Evolutionary conservation across 2,113 vertebrate species (phyloP), one percentile per base, ranked within the genome.

Genomic region (Aphyosemion australe): DNA sequence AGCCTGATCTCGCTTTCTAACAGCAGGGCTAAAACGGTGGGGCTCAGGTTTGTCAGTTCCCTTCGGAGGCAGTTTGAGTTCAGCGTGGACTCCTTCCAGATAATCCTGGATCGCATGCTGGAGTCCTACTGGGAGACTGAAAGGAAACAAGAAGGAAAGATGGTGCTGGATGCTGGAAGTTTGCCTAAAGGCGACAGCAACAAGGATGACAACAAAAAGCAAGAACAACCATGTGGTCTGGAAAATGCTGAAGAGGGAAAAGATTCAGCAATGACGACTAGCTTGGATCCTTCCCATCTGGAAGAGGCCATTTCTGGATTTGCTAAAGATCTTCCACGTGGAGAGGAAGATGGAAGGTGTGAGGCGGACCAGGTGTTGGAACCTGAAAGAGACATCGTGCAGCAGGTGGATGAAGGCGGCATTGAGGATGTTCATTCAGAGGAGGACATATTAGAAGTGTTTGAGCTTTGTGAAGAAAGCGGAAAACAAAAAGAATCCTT

Each of bases 71-170:
- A 99, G 87, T 99, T 99, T 78, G 96, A 99, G 88, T 99, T 99
- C 72, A 99, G 97, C 0, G 96, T 99, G 19, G 97, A 99, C 84
- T 99, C 97, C 47, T 99, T 99, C 88, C 97, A 99, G 68, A 97
- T 99, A 55, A 84, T 95, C 58, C 90, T 99, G 73, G 95, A 97
- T 76, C 89, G 94, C 14, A 92, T 98, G 65, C 85, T 99, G 14
- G 89, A 91, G 2, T 87, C 93, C 18, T 98, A 97, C 76, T 90
- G 88, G 70, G 90, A 93, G 42, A 71, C 84, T 1, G 93, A 95
- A 49, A 82, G 79, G 57, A 89, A 61, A 58, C 81, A 89, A 57
- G 68, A 59, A 43, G 73, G 51, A 41, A 74, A 73, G 47, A 5
- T 78, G 57, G 34, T 57, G 0, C n/a, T 65, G 61, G 75, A 76